These are phyloP conservation scores for Epinotia demarniana DNA, from an alignment of 2,888 invertebrate genomes.

Conservation along the genomic window DNA sequence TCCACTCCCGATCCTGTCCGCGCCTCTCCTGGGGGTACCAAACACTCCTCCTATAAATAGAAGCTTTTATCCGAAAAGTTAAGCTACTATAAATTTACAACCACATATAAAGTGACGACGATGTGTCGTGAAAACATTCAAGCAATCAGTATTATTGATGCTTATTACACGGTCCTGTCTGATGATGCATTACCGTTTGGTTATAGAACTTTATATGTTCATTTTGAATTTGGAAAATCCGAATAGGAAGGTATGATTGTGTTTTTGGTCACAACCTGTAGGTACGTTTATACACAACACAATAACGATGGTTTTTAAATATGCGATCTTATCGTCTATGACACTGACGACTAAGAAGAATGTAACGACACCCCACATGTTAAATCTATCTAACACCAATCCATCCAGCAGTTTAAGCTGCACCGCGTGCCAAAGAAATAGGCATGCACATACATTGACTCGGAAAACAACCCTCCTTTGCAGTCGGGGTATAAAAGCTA, in stretches of 20 bases:
- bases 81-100: slow-evolving; percentile 58
- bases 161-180: slow-evolving; percentile 15
- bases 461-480: no score
- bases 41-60: slow-evolving; percentile 61
- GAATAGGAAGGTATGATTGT: background rate
- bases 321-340: no score
- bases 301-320: no score
- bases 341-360: no score
- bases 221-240: background rate
- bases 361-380: no score
- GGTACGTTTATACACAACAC: no score
- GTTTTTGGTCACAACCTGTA: no score
- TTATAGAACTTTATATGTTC: background rate
- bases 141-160: slow-evolving; percentile 11
- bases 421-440: no score
- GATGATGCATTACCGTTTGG: slow-evolving; percentile 7
- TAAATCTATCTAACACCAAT: no score
- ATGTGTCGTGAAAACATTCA: slow-evolving; percentile 36
- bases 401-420: no score
- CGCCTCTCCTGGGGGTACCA: slow-evolving; percentile 51
- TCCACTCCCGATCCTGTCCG: background rate
- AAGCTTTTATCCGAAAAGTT: slow-evolving; percentile 61
- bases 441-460: no score
- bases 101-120: slow-evolving; percentile 38
- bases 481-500: no score